A percentile compares a stretch with the other conserved stretches of the same genome.
Conservation (phyloP, 37 sponge, comb jelly and placozoan species). For the Tethya wilhelma region DNA sequence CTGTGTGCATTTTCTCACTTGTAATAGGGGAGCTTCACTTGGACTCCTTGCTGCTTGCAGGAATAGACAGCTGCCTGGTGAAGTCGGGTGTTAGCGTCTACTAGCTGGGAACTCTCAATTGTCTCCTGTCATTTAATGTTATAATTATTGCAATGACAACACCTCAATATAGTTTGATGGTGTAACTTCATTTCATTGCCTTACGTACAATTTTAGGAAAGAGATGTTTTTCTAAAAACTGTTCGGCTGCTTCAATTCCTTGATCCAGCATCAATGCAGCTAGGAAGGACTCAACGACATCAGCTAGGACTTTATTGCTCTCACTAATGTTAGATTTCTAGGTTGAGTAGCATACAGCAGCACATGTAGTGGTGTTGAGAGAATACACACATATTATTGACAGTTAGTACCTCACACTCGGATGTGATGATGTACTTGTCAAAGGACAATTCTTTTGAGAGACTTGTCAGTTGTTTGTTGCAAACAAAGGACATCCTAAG, state of each 20-base stretch:
- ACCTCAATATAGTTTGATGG: background rate
- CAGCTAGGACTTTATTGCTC: conserved; percentile 73
- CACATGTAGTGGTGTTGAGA: background rate
- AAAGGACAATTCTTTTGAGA: conserved; percentile 60
- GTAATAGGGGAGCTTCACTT: conserved; percentile 43
- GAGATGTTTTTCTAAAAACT: conserved; percentile 61
- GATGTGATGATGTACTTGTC: conserved; percentile 42
- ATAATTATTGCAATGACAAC: background rate
- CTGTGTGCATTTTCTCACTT: no score
- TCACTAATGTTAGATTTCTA: no score
- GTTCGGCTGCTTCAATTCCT: conserved; percentile 45
- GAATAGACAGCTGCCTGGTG: conserved; percentile 49
- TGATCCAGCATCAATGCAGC: conserved; percentile 78
- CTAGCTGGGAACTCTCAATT: conserved; percentile 27
- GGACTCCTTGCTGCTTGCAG: conserved; percentile 31
- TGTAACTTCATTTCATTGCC: background rate
- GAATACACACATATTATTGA: background rate
- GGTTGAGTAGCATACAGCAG: background rate
- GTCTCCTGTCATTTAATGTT: background rate
- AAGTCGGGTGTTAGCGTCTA: conserved; percentile 58
- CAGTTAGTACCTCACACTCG: conserved; percentile 22
- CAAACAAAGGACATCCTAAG: conserved; percentile 65
- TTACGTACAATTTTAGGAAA: conserved; percentile 62
- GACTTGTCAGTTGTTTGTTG: conserved; percentile 67
- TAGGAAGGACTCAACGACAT: conserved; percentile 69